A percentile compares a stretch with the other conserved stretches of the same genome.
These are phyloP conservation scores for Climacteris rufus DNA, from an alignment of 2,113 vertebrate genomes.

Conservation along the genomic window DNA sequence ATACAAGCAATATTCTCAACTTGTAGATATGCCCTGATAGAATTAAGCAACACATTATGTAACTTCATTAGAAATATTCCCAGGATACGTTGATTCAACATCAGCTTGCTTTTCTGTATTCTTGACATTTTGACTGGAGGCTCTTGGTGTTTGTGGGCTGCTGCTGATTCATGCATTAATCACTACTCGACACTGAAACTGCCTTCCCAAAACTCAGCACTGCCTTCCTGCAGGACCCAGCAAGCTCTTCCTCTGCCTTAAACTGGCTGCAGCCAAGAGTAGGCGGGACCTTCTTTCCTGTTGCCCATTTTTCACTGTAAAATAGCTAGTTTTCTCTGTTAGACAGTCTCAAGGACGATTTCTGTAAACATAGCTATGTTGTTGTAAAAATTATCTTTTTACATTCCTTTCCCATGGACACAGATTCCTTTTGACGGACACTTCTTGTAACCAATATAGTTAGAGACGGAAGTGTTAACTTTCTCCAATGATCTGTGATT, in stretches of 20 bases:
- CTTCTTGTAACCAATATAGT: too few relatives aligned
- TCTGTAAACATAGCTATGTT: too few relatives aligned
- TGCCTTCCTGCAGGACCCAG: neutral
- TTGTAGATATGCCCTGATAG: neutral
- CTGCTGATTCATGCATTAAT: slow-evolving; percentile 28
- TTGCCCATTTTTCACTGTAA: too few relatives aligned
- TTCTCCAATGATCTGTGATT: too few relatives aligned
- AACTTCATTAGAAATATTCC: neutral
- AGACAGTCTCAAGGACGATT: too few relatives aligned
- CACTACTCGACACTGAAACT: neutral
- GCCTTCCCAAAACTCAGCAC: neutral
- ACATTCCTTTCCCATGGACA: too few relatives aligned
- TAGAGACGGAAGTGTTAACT: too few relatives aligned
- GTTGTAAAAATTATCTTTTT: too few relatives aligned
- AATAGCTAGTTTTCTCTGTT: too few relatives aligned
- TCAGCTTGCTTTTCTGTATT: slow-evolving; percentile 18
- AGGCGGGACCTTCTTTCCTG: neutral
- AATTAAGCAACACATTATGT: neutral
- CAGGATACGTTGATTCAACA: neutral
- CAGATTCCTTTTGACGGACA: too few relatives aligned
- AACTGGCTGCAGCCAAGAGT: neutral
- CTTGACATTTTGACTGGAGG: slow-evolving; percentile 21
- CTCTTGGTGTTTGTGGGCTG: slow-evolving; percentile 11
- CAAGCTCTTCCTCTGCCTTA: neutral
- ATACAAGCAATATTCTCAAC: neutral